Evolutionary conservation across 2,113 vertebrate genomes (phyloP), one percentile per base, ranked within the genome.

Genomic region (Tupaia chinensis): DNA sequence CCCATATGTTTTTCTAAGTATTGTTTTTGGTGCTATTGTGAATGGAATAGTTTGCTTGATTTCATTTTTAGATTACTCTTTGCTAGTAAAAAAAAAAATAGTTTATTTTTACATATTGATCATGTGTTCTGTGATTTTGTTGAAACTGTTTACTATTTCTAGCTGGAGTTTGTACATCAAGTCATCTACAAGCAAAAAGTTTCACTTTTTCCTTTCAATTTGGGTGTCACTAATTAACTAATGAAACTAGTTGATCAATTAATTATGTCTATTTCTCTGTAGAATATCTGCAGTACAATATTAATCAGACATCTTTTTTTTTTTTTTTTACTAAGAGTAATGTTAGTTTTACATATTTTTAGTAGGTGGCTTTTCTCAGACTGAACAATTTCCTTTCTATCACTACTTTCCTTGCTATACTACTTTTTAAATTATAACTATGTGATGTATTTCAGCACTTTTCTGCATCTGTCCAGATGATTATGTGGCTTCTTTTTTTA

Each of bases 1-100:
- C 44, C 44, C 44, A 44, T 44, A 44, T 44, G 44, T 44, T 44
- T 44, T 44, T 83, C 27, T 90, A 73, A 32, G 12, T 73, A 72
- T 80, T 83, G 3, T 80, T 84, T 84, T 44, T 93, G n/a, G 54
- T 78, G 63, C 13, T 72, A 44, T 81, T 86, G 9, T 66, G 23
- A 93, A 60, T 85, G 15, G 13, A 91, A 66, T 77, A 65, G 7
- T 69, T 87, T 79, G 27, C 22, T 88, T 95, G 85, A 77, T 94
- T 95, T 94, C 9, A 72, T 91, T 95, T 87, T 81, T 22, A 91
- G 6, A 77, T 80, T 94, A n/a, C 20, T 83, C 63, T 88, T 91
- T 34, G 29, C 63, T 29, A 89, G 12, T 93, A 53, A 85, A 70
- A 84, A 81, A 81, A 85, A 77, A 44, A 66, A 34, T 6, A 44